Base-by-base conservation (phyloP, 2,113 vertebrate species). In the Prochilodus magdalenae region DNA sequence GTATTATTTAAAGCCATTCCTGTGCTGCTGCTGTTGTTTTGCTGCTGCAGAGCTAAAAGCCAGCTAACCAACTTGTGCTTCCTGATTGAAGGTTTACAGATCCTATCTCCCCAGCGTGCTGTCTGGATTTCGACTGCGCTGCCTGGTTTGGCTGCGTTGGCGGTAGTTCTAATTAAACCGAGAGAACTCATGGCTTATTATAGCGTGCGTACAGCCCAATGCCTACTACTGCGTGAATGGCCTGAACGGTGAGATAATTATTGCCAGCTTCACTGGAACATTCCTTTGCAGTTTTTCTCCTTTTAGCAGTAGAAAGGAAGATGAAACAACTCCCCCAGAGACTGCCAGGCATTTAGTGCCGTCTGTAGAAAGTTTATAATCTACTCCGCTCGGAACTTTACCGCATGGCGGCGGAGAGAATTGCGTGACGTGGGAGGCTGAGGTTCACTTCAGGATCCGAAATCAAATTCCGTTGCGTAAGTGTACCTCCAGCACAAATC, bases 111-210 rank as follows among this genome's bases (percentile, higher is more conserved):
- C 29, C 22, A 40, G 40, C 20, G 29, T 70, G 13, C 33, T 22
- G 66, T 73, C 77, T 67, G 30, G 63, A 26, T 63, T 81, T 36
- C 14, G 8, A 69, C 75, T 63, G 24, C 63, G 59, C 73, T 33
- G 72, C 55, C 59, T 62, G 30, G 66, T 77, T 77, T 36, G 66
- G 60, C 81, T 77, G 77, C 40, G 73, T 83, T 30, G 84, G 84
- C 63, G 78, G 76, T 30, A 26, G 73, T 57, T 77, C 67, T 86
- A 82, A 86, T 86, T 86, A 83, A 83, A 75, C 81, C 44, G 49
- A 79, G 77, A 76, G 77, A 80, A 80, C 73, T 75, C 65, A 44
- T 30, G 73, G 49, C 80, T 82, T 82, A 75, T 82, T 82, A 82
- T 75, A 75, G 62, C 16, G 10, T n/a, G 72, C 47, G 33, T 51